Conservation (phyloP, 2,797 vertebrate species). For the Apodemus agrarius region DNA sequence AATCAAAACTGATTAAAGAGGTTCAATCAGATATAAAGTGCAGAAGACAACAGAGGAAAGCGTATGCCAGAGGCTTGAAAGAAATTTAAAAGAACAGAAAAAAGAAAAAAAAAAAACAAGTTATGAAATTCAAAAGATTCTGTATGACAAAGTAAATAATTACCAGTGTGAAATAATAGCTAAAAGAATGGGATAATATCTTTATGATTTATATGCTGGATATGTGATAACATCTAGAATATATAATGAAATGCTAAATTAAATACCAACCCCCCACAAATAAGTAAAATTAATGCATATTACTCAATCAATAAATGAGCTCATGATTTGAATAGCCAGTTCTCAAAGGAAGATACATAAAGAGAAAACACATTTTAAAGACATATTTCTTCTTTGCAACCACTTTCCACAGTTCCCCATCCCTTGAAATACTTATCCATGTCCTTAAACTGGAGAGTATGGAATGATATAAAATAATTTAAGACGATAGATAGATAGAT, state of each 20-base stretch:
- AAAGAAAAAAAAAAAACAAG: neutral
- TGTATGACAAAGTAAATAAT: neutral
- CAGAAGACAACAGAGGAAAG: neutral
- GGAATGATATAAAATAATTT: neutral
- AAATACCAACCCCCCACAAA: neutral
- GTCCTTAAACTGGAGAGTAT: neutral
- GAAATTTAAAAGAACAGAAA: too few species aligned
- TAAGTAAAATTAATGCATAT: neutral
- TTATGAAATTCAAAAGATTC: neutral
- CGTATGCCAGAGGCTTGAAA: neutral
- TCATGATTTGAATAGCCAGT: neutral
- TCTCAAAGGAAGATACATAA: neutral
- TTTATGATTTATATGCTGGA: neutral
- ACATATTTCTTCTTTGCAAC: too few species aligned
- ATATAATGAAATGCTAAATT: neutral
- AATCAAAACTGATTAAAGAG: neutral
- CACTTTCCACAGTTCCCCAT: neutral
- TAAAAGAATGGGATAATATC: neutral
- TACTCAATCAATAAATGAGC: neutral
- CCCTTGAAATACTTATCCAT: neutral
- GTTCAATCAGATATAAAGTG: neutral
- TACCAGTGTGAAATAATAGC: neutral
- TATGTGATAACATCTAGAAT: neutral
- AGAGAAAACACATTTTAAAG: neutral
- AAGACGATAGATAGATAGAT: neutral